Evolutionary conservation across 2,113 vertebrate species (phyloP), one percentile per base, ranked within the genome.

Genomic region (Heterocephalus glaber): DNA sequence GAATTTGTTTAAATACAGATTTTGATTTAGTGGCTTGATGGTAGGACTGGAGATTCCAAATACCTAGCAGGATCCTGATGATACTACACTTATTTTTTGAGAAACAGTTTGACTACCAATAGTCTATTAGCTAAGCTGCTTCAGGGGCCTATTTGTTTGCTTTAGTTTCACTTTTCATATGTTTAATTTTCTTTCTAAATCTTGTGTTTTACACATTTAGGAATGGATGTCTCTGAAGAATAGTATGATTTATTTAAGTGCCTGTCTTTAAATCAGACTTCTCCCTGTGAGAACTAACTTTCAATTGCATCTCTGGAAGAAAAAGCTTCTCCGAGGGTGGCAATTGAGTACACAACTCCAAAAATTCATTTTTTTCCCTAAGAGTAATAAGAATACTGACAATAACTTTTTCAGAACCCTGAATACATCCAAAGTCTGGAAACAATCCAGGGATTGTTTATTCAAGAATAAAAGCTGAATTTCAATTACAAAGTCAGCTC

Each of bases 161-260:
- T 44, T 68, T 63, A 33, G 9, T 72, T 86, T 86, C 60, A 11
- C 19, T 80, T 93, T 91, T 58, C 19, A 52, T 61, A 58, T 10
- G 41, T 90, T 56, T 58, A 24, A 5, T 61, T 90, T 86, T 88
- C 47, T 80, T 93, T 33, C 54, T 54, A 90, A 96, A 54, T 52
- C 30, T 86, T 19, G 7, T 44, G 20, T 44, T 86, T 8, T n/a
- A 5, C 14, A 22, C 80, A 38, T 66, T 81, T 89, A 41, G 30
- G 49, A 66, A 24, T 60, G 30, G 60, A 90, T 0, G 1, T 89
- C 66, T 72, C 49, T 33, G 33, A 61, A 35, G 82, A 44, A 14
- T 16, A 30, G 11, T 54, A 30, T n/a, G 30, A 44, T 13, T 92
- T 33, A 47, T 49, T 4, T n/a, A 76, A 92, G 20, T n/a, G 28